A percentile compares a stretch with the other conserved stretches of the same genome.
Conservation (phyloP, 2,113 vertebrate species). For the Nyctereutes procyonoides region DNA sequence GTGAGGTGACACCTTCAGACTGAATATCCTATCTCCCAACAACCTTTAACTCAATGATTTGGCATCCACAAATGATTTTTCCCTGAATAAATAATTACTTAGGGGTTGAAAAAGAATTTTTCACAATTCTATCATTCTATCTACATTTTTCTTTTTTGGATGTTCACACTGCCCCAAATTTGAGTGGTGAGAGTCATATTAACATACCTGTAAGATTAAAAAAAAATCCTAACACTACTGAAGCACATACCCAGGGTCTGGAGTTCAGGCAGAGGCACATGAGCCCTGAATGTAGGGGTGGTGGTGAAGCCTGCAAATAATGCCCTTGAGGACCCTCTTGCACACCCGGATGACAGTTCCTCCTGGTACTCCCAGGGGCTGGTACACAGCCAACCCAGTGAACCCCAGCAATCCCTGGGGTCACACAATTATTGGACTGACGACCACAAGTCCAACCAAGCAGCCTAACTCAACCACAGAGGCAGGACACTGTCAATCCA, state of each 20-base stretch:
- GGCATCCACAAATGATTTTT: not conserved
- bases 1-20: not conserved
- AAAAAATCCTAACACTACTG: not conserved
- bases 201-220: not conserved
- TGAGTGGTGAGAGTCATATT: not conserved
- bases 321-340: not conserved
- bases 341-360: not conserved
- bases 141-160: not conserved
- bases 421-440: not conserved
- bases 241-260: not conserved
- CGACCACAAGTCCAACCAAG: not conserved
- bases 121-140: not conserved
- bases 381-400: not conserved
- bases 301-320: too few relatives aligned
- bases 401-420: not conserved
- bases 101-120: not conserved
- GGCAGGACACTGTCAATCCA: not conserved
- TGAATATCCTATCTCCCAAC: not conserved
- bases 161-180: not conserved
- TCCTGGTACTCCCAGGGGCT: not conserved
- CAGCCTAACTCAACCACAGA: not conserved
- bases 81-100: not conserved
- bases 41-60: not conserved
- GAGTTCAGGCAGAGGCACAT: rapidly evolving
- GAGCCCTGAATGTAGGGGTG: not conserved